These are phyloP conservation scores for Aurelia aurita DNA, from an alignment of 30 jellyfish, hydroid and myxozoan species.

Conservation along the genomic window DNA sequence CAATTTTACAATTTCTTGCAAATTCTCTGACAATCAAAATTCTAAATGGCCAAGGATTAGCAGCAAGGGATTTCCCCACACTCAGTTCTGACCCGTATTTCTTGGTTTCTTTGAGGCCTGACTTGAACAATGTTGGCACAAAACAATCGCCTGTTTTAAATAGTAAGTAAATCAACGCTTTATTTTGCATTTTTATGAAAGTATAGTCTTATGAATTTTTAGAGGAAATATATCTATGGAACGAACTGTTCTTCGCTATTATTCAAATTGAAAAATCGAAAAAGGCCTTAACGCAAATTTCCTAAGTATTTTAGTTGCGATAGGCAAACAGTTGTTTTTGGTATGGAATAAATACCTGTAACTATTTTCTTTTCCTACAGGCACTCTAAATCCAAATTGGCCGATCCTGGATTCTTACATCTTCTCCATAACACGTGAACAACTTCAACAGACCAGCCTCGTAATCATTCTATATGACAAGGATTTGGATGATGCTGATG, in stretches of 20 bases:
- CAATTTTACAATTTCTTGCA: slow-evolving; percentile 64
- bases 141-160: slow-evolving; percentile 55
- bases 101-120: slow-evolving; percentile 68
- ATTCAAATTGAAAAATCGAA: no score
- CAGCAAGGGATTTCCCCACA: slow-evolving; percentile 93
- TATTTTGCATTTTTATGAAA: no score
- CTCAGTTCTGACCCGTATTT: slow-evolving; percentile 83
- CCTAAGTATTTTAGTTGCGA: no score
- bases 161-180: slow-evolving; percentile 44
- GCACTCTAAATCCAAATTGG: slow-evolving; percentile 88
- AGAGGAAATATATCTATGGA: no score
- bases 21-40: slow-evolving; percentile 80
- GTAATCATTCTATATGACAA: slow-evolving; percentile 67
- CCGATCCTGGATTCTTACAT: slow-evolving; percentile 70
- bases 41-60: slow-evolving; percentile 69
- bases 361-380: slow-evolving; percentile 17
- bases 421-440: slow-evolving; percentile 64
- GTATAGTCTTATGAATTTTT: no score
- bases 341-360: no score
- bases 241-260: no score
- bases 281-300: no score
- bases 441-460: slow-evolving; percentile 65
- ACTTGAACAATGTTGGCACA: slow-evolving; percentile 69
- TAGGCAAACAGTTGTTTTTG: no score
- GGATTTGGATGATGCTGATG: slow-evolving; percentile 76